Base-by-base conservation (phyloP, 2,888 invertebrate species). In the Calameuta pallipes region DNA sequence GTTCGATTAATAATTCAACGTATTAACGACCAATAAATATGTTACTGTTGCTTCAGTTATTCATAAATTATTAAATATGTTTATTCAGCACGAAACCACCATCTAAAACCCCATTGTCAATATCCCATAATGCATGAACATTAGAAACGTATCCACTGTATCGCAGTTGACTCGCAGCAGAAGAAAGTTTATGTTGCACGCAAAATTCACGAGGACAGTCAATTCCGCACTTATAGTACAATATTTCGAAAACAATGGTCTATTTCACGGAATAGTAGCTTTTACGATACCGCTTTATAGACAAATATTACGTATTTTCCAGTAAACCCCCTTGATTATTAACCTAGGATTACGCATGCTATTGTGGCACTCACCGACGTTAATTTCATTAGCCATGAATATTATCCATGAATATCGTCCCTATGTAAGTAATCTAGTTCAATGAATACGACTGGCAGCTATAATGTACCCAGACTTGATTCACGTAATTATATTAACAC, bases 311-410 rank as follows among this genome's bases (percentile, higher is more conserved):
- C 56, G 56, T 56, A 56, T 56, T 56, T 56, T 56, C 56, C 56
- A 56, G 23, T 71, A 71, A 33, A 34, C 30, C 71, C 30, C 30
- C 71, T 6, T 23, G 71, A 71, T 71, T 71, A 34, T 71, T 34
- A 71, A 71, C 71, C 31, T 34, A 34, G 71, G 79, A 84, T 80
- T 84, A 80, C 73, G 78, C 73, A 75, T 78, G 80, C 81, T 84
- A 83, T 82, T 83, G 81, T 77, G 31, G 41, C 75, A 75, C 76
- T 80, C 76, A 36, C 56, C 75, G 69, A 70, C 80, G 75, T 83
- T 85, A 81, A 85, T 83, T 83, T 80, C 79, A 78, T 83, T 79
- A 73, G 74, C 73, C 41, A 31, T 30, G 69, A 74, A 74, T 77
- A 77, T 74, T 73, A 76, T 68, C 23, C 74, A n/a, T 23, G 41